Base-by-base conservation (phyloP, 1,140 invertebrate genomes). In the Drosophila tsacasi region DNA sequence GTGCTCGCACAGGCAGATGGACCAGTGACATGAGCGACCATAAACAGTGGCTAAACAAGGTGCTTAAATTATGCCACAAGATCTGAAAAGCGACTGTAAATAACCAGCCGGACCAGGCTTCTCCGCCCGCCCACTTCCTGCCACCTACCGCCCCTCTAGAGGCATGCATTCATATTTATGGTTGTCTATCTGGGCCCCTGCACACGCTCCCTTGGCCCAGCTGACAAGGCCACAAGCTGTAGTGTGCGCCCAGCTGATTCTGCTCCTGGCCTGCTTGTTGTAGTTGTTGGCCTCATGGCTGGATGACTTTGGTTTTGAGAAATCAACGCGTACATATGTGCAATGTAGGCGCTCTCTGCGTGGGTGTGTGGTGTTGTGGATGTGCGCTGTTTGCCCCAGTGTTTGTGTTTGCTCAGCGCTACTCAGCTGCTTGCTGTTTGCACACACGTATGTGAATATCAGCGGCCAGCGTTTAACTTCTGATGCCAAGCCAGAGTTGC, bases 51-150 rank as follows among this genome's bases (percentile, higher is more conserved):
- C 85, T 89, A 89, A 89, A 89, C 81, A 89, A 89, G 85, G 85
- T 89, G 85, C 85, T 89, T 89, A 89, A 89, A 89, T 89, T 90
- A 89, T 89, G 85, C 85, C 86, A 91, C 86, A 89, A 85, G 79
- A 85, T 90, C 79, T 85, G 78, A 85, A 78, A 91, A 79, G 81
- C 68, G 78, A 79, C 79, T 90, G 86, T 89, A 89, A 89, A 89
- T 90, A 89, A 89, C 84, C 79, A 81, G 78, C 85, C 54, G 62
- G 62, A 72, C 68, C 76, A 32, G 32, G 42, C 23, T 19, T 19
- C 47, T 17, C 35, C 23, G 3, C 35, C 12, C 63, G 13, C 39
- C n/a, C 44, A 35, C 49, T 35, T 64, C 65, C 44, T 32, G 40
- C 32, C 59, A 17, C 37, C 30, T 17, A 13, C 4, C 13, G 15